Base-by-base conservation (phyloP, 2,888 invertebrate genomes). In the Athalia cordata region DNA sequence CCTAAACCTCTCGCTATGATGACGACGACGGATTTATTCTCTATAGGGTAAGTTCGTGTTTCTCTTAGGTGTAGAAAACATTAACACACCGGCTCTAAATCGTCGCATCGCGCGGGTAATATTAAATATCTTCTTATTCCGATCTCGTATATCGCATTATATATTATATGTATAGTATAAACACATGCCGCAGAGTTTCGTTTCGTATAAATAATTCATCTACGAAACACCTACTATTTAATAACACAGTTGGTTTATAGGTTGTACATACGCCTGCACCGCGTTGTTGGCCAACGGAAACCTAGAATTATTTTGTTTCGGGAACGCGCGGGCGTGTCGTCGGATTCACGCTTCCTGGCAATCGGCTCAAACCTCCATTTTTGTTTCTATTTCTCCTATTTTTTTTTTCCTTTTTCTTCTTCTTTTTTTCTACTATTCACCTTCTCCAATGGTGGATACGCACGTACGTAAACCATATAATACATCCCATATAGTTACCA, bases 211-310 rank as follows among this genome's bases (percentile, higher is more conserved):
- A 75, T 75, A 75, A 75, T 75, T 75, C 75, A 75, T 75, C 52
- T 62, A 75, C 75, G 75, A 75, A 75, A 75, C 75, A 75, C 75
- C 75, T 75, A 75, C 75, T 75, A 75, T 75, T 75, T 75, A 75
- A 75, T 75, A 75, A 75, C 75, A 75, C 75, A n/a, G 62, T 55
- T 11, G 55, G 55, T 29, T 29, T 55, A 55, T 55, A 9, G 55
- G n/a, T 11, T n/a, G 55, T 55, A n/a, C 57, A 50, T 57, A 70
- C 7, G 5, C 43, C 6, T n/a, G 13, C 7, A 29, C 29, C 47
- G 11, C 61, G 49, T 15, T 49, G 50, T 29, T n/a, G 75, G 64
- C 75, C 75, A 75, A 75, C 75, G 43, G 62, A 75, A 62, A 64
- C 75, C 75, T 75, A 64, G 75, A 62, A 75, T 75, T 75, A 75